Evolutionary conservation across 2,113 vertebrate species (phyloP), one percentile per base, ranked within the genome.

Genomic region (Thinocorus orbignyianus): DNA sequence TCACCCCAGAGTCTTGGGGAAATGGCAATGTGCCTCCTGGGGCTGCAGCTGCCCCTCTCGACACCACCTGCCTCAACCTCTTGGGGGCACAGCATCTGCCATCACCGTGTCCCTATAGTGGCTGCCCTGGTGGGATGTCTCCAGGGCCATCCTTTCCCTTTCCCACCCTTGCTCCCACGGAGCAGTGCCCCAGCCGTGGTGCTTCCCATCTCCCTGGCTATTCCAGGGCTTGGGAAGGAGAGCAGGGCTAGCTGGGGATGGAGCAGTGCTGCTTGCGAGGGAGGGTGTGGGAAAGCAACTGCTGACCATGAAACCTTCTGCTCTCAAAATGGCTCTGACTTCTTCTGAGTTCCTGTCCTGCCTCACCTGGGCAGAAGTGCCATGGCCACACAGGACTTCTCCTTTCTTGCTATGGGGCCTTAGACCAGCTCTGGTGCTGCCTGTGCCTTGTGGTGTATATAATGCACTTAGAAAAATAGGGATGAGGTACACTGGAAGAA

Each of bases 21-120:
- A 14, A 5, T 7, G 35, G 51, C n/a, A 37, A 1, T 0, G 0
- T 1, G 5, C 51, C 39, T 48, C 35, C 14, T n/a, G 0, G 0
- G 26, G 58, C 52, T 88, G 52, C 61, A 54, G 60, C 60, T 90
- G 69, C 49, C 48, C 17, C 37, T 69, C 13, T 28, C 6, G 28
- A 4, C 2, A 5, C 37, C 39, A 26, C 31, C 84, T 68, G 85
- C 25, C 64, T 22, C 41, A 70, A 23, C 16, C 6, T 44, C 41
- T 26, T 0, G 0, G 41, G 49, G 17, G 3, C 58, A 73, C 68
- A 77, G 41, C 22, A 18, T 76, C 62, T 72, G n/a, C 52, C 13
- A 3, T 42, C 33, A 9, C 61, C 35, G 74, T 80, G 12, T 24
- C 35, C 72, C 20, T 31, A 13, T 2, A 3, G 30, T 14, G n/a